Conservation (phyloP, 2,113 vertebrate genomes). For the Felis chaus region DNA sequence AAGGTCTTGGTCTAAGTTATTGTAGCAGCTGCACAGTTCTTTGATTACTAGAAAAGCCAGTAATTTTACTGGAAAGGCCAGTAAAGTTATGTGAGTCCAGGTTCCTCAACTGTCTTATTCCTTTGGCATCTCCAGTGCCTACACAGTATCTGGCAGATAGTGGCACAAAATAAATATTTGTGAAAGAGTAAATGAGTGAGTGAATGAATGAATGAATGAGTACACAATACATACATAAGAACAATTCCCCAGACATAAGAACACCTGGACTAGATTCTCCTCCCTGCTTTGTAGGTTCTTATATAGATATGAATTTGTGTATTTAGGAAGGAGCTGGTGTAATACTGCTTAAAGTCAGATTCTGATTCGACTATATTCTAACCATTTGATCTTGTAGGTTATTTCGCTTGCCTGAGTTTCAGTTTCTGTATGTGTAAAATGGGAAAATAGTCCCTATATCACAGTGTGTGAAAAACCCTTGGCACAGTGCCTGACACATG, state of each 20-base stretch:
- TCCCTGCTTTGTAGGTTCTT: not conserved
- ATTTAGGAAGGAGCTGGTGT: not conserved
- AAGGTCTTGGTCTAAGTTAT: not conserved
- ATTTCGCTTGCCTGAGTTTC: not conserved
- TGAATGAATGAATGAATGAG: not conserved
- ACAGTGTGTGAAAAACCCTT: fast-evolving
- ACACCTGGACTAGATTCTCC: not conserved
- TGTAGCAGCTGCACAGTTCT: not conserved
- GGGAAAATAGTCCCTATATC: not conserved
- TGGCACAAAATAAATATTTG: not conserved
- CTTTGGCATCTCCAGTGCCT: not conserved
- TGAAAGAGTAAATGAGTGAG: not conserved
- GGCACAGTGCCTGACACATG: too few relatives aligned
- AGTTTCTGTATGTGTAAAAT: not conserved
- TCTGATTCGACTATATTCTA: not conserved
- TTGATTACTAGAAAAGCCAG: not conserved
- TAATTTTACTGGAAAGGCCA: not conserved
- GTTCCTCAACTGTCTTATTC: not conserved
- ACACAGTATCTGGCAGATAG: not conserved
- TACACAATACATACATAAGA: not conserved
- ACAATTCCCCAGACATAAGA: not conserved
- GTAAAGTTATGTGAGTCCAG: not conserved
- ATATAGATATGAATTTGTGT: not conserved
- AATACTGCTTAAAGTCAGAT: not conserved
- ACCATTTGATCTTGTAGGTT: not conserved